phyloP scores from a whole-genome alignment of 1,140 invertebrate species.

The Pemphigus obesinymphae region DNA sequence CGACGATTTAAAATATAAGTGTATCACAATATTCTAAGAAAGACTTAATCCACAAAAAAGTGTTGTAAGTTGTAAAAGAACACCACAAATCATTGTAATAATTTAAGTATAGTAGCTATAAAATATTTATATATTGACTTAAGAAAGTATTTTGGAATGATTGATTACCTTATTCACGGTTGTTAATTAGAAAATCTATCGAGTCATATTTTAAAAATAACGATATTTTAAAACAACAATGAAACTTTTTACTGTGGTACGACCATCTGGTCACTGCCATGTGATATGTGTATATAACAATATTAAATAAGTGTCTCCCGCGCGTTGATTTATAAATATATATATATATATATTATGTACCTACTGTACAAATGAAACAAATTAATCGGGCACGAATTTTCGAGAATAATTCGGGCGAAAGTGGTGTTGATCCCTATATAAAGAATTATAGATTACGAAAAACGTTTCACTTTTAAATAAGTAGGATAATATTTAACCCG shows the following conservation, averaged over 20 bases:
- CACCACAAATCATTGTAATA: neutral
- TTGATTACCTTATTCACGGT: neutral
- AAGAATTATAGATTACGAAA: neutral
- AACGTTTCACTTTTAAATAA: neutral
- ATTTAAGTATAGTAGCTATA: no score
- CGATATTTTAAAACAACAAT: neutral
- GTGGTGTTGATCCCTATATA: neutral
- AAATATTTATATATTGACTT: neutral
- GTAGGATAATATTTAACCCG: neutral
- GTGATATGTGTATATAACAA: neutral
- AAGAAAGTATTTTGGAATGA: neutral
- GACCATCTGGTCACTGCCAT: neutral
- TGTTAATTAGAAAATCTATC: neutral
- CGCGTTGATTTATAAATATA: no score
- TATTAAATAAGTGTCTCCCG: no score
- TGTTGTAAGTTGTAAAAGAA: neutral
- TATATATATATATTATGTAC: no score
- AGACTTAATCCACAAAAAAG: no score
- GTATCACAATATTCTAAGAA: no score
- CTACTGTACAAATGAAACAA: neutral
- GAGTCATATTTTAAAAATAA: neutral
- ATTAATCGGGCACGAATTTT: neutral
- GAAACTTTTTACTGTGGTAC: neutral
- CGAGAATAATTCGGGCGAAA: constrained; percentile 1
- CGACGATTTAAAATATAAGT: no score